Percentiles rank a stretch among this genome's conserved stretches.
Evolutionary conservation across 1,140 invertebrate genomes (phyloP).

Genomic region (Dendrolimus kikuchii): DNA sequence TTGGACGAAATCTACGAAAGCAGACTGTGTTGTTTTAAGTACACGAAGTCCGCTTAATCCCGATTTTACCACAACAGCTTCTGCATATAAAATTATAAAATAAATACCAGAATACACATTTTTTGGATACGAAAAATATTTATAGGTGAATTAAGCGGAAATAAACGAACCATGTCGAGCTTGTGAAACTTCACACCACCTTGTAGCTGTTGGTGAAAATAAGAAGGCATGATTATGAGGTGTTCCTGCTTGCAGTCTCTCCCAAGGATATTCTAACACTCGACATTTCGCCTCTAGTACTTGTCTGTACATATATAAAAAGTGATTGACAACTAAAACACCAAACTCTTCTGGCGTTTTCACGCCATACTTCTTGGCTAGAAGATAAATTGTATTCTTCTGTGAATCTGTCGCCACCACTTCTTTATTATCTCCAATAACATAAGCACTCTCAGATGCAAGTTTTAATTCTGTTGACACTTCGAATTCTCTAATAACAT

Average conservation of each 20-base stretch:
- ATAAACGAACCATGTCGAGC: conserved; percentile 74
- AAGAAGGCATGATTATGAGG: conserved; percentile 84
- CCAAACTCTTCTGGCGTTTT: conserved; percentile 83
- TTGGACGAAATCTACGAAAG: conserved; percentile 83
- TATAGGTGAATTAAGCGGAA: conserved; percentile 1
- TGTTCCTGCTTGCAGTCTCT: conserved; percentile 74
- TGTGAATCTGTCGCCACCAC: conserved; percentile 87
- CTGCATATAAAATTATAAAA: conserved; percentile 36
- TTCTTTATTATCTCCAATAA: conserved; percentile 78
- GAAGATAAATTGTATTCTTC: conserved; percentile 86
- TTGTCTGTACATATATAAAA: conserved; percentile 80
- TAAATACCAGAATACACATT: not conserved
- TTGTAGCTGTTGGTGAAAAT: conserved; percentile 75
- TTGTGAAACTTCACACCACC: conserved; percentile 78
- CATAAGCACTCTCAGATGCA: conserved; percentile 76
- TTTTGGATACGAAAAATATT: not conserved
- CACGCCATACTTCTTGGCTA: conserved; percentile 84
- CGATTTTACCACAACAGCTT: conserved; percentile 74
- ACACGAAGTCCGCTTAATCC: conserved; percentile 79
- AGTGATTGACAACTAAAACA: conserved; percentile 79
- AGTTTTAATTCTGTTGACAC: conserved; percentile 81
- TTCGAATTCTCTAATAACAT: conserved; percentile 81
- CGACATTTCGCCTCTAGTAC: conserved; percentile 78
- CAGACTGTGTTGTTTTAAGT: conserved; percentile 83
- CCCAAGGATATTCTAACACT: conserved; percentile 82